phyloP scores from a whole-genome alignment of 2,113 vertebrate species.

The Hystrix cristata region DNA sequence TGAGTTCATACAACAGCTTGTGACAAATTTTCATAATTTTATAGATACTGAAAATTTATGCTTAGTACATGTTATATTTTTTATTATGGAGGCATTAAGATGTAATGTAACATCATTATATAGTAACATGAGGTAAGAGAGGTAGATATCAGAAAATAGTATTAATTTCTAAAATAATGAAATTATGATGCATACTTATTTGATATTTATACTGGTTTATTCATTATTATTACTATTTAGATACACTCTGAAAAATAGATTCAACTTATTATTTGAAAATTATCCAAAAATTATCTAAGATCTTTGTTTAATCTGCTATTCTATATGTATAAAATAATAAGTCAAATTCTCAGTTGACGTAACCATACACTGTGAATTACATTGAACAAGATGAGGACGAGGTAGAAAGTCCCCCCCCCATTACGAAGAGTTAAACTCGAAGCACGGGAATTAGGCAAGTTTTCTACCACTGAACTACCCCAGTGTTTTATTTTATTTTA shows the following conservation, averaged over 20 bases:
- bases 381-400: background rate
- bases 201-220: background rate
- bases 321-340: background rate
- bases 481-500: background rate
- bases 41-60: background rate
- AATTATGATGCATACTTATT: background rate
- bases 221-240: conserved; percentile 1
- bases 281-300: background rate
- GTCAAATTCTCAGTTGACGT: background rate
- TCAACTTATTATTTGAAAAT: background rate
- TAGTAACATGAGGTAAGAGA: background rate
- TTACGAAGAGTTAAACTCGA: background rate
- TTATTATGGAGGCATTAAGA: background rate
- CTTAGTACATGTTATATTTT: background rate
- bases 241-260: background rate
- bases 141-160: background rate
- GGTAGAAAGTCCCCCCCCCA: background rate
- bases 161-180: background rate
- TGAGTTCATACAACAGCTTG: background rate
- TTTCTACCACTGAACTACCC: background rate
- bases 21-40: conserved; percentile 19
- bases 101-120: background rate
- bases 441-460: background rate
- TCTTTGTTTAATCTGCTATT: background rate
- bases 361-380: background rate